Evolutionary conservation across 2,888 invertebrate genomes (phyloP), one percentile per base, ranked within the genome.

Genomic region (Cerceris rybyensis): DNA sequence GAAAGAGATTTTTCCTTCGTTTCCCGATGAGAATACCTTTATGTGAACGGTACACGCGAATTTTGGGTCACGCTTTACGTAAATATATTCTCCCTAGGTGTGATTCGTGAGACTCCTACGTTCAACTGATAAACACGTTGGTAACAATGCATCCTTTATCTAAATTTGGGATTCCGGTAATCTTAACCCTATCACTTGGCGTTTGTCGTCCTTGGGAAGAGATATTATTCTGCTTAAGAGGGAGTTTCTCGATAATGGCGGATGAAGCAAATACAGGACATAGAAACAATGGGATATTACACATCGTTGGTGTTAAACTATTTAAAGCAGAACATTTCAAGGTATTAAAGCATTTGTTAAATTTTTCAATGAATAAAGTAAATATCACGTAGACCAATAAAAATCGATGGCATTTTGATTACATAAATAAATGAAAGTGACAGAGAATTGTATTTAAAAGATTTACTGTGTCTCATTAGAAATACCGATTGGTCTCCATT

Each of bases 51-150:
- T 6, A 46, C 11, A 46, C 46, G 46, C 46, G 8, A 11, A 46
- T 46, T 46, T 46, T 46, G 46, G 11, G 11, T 46, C 11, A 11
- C 46, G 11, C 46, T 11, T 8, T 5, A 46, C 28, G 28, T 28
- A 28, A 28, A 28, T 28, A 28, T 28, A 28, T 28, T 28, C 28
- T 28, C 28, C 52, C 49, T 46, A 67, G 28, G 17, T 49, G 60
- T 46, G n/a, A 41, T 28, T 14, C 8, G 41, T 14, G 52, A 42
- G 16, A 57, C 59, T 43, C 46, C 16, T 55, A 67, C 41, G 28
- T 55, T 63, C 46, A n/a, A 57, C 28, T 49, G 61, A 67, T 67
- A 67, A 73, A 74, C 43, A 46, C 17, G 50, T 14, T 50, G 42
- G 63, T n/a, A 11, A 0, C 52, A 16, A 68, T 59, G 43, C 49